Evolutionary conservation across 2,797 vertebrate genomes (phyloP), one percentile per base, ranked within the genome.

Genomic region (Pseudochromis fuscus): DNA sequence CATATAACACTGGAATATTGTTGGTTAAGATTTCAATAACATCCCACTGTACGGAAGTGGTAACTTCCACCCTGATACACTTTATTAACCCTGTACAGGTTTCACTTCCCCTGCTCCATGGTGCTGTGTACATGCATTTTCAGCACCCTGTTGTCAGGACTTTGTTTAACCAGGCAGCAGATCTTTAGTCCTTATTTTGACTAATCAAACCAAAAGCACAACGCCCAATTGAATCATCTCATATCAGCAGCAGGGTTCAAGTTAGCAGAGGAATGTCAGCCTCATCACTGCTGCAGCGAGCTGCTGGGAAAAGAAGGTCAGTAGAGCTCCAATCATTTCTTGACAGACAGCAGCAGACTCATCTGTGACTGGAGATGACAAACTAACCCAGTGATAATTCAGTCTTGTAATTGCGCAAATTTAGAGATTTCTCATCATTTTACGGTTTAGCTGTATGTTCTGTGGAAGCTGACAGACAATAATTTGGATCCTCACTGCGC

Each of bases 71-170:
- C 46, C 2, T 35, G 7, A 27, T 5, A 0, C 2, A 48, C 59
- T 70, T 68, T 45, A 51, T 56, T 77, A 67, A 71, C 77, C 62
- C 31, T 1, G 0, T 10, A 12, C 58, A 55, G 30, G 21, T 74
- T 66, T 75, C n/a, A 81, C 83, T 86, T 83, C 83, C 72, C 11
- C 68, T 6, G 16, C 16, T 55, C 5, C 45, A 1, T 24, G n/a
- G 24, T 19, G 33, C 50, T 49, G 45, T n/a, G 23, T 63, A 1
- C 8, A 4, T 67, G 64, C 23, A 18, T 48, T 21, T 21, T 62
- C 53, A 64, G 31, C 4, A 19, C 11, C 0, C 24, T 19, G 16
- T 53, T 59, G 45, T 70, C 55, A 49, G 70, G 38, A 52, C 31
- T 44, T 63, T 1, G 5, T 55, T 61, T 66, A 59, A 19, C 8